Conservation (phyloP, 2,888 invertebrate species). For the Pachydiplax longipennis region DNA sequence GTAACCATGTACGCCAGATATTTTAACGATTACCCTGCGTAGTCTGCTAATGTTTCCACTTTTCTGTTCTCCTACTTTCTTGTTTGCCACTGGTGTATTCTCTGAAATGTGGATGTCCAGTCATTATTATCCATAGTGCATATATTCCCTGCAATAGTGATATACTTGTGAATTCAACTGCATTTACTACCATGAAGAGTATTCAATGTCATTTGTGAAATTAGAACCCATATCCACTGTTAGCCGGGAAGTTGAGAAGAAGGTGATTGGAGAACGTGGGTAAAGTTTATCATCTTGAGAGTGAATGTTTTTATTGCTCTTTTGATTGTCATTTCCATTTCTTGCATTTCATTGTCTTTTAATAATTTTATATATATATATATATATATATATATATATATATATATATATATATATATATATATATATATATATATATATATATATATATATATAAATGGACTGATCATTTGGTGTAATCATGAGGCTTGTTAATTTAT, state of each 20-base stretch:
- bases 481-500: slow-evolving; percentile 39
- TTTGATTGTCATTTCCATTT: slow-evolving; percentile 23
- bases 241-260: neutral
- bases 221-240: slow-evolving; percentile 38
- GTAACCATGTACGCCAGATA: slow-evolving; percentile 22
- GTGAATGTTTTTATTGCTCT: slow-evolving; percentile 15
- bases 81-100: slow-evolving; percentile 35
- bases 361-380: neutral
- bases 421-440: neutral
- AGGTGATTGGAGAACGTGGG: neutral
- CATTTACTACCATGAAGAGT: slow-evolving; percentile 41
- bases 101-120: slow-evolving; percentile 30
- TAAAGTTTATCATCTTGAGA: slow-evolving; percentile 23
- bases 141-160: slow-evolving; percentile 35
- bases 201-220: slow-evolving; percentile 43
- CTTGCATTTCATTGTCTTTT: slow-evolving; percentile 31
- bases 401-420: slow-evolving; percentile 1
- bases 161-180: slow-evolving; percentile 42
- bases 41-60: slow-evolving; percentile 23
- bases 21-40: slow-evolving; percentile 3
- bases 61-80: neutral
- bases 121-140: slow-evolving; percentile 35
- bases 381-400: neutral
- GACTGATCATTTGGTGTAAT: slow-evolving; percentile 35
- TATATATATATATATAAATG: slow-evolving; percentile 8